Conservation (phyloP, 2,888 invertebrate genomes). For the Stenotaenia linearis region DNA sequence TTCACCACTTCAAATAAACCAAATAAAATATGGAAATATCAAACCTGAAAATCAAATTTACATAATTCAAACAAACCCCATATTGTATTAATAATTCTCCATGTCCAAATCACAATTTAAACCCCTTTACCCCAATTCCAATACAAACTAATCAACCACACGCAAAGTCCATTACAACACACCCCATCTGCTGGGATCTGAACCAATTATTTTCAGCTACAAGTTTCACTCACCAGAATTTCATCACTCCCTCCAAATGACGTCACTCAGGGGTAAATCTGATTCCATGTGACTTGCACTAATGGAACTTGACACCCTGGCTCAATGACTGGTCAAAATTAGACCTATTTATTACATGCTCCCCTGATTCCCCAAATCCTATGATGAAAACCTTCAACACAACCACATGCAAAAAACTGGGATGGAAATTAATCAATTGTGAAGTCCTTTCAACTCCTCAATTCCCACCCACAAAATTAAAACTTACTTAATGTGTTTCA, state of each 20-base stretch:
- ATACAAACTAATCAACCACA: conserved; percentile 6
- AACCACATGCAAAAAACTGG: neutral
- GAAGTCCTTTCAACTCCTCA: neutral
- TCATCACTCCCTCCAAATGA: neutral
- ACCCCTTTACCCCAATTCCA: neutral
- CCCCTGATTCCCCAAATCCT: neutral
- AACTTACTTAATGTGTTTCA: neutral
- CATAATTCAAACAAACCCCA: neutral
- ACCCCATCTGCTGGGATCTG: neutral
- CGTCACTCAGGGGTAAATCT: neutral
- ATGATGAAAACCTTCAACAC: conserved; percentile 2
- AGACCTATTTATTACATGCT: conserved; percentile 2
- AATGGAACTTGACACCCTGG: neutral
- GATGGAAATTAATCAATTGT: neutral
- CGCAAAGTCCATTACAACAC: neutral
- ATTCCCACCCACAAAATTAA: neutral
- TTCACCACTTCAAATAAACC: too few relatives aligned
- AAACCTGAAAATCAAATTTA: neutral
- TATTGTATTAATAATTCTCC: neutral
- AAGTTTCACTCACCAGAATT: neutral
- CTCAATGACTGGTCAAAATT: conserved; percentile 19
- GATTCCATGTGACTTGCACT: neutral
- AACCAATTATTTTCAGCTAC: neutral
- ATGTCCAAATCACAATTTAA: neutral
- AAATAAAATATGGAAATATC: neutral